A percentile compares a stretch with the other conserved stretches of the same genome.
Evolutionary conservation across 1,140 invertebrate genomes (phyloP).

Genomic region (Solenopsis fugax): DNA sequence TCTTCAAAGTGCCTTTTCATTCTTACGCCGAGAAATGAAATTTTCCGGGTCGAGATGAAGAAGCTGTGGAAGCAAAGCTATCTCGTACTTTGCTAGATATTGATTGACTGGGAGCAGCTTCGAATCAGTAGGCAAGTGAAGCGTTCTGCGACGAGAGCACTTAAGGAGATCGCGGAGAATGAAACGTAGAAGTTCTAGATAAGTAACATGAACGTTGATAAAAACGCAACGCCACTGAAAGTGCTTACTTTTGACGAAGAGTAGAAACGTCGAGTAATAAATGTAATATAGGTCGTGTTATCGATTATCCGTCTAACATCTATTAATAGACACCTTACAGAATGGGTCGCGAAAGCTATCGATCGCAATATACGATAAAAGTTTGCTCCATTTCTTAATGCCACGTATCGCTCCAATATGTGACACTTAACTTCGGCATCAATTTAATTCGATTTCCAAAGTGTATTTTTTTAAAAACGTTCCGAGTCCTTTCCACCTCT

Average conservation of each 20-base stretch:
- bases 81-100: constrained; percentile 29
- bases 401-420: not conserved
- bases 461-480: not conserved
- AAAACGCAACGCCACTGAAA: not conserved
- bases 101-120: constrained; percentile 32
- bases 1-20: constrained; percentile 7
- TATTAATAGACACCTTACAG: constrained; percentile 55
- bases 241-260: constrained; percentile 43
- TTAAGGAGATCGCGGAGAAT: constrained; percentile 26
- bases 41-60: not conserved
- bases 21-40: not conserved
- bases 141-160: constrained; percentile 24
- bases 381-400: constrained; percentile 33
- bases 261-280: constrained; percentile 53
- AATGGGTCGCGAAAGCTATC: constrained; percentile 44
- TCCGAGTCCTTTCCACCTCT: not conserved
- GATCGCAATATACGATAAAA: constrained; percentile 45
- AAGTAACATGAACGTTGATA: constrained; percentile 32
- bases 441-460: not conserved
- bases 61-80: constrained; percentile 23
- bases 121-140: constrained; percentile 15
- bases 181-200: constrained; percentile 27
- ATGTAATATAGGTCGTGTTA: constrained; percentile 61
- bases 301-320: constrained; percentile 44
- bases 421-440: not conserved